Evolutionary conservation across 1,140 invertebrate species (phyloP).

Genomic region (Cepaea nemoralis): DNA sequence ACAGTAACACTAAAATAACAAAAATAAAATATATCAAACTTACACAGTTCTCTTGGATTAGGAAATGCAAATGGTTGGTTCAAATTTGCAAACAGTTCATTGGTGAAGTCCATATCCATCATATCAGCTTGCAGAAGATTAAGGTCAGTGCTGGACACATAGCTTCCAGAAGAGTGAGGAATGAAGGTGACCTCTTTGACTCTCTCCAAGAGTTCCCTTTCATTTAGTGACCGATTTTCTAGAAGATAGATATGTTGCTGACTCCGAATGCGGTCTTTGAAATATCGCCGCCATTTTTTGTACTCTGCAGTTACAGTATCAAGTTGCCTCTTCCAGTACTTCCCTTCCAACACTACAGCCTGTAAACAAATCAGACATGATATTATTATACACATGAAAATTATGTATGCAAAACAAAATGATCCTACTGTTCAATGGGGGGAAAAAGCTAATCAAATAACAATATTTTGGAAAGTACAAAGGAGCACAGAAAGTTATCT

Average conservation of each 20-base stretch:
- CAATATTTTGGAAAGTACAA: too few species aligned
- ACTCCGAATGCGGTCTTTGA: constrained; percentile 74
- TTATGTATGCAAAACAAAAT: not conserved
- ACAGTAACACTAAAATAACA: too few species aligned
- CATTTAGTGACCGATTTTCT: constrained; percentile 27
- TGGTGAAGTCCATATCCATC: constrained; percentile 86
- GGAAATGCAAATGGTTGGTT: constrained; percentile 96
- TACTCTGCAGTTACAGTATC: constrained; percentile 98
- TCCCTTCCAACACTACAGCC: constrained; percentile 95
- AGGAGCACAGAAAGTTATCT: too few species aligned
- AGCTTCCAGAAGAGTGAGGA: constrained; percentile 42
- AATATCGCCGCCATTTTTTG: constrained; percentile 98
- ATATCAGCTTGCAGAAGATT: constrained; percentile 53
- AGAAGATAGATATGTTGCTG: constrained; percentile 23
- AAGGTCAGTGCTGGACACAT: constrained; percentile 57
- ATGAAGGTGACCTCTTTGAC: constrained; percentile 49
- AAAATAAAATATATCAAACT: too few species aligned
- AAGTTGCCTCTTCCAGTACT: constrained; percentile 98
- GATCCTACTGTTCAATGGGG: too few species aligned
- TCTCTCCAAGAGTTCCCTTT: constrained; percentile 50
- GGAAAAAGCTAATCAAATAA: too few species aligned
- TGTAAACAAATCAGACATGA: constrained; percentile 68
- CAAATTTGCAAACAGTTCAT: constrained; percentile 74
- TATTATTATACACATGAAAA: not conserved
- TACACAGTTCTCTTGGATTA: constrained; percentile 95